phyloP scores from a whole-genome alignment of 2,888 invertebrate species.

The Pardosa pseudoannulata region DNA sequence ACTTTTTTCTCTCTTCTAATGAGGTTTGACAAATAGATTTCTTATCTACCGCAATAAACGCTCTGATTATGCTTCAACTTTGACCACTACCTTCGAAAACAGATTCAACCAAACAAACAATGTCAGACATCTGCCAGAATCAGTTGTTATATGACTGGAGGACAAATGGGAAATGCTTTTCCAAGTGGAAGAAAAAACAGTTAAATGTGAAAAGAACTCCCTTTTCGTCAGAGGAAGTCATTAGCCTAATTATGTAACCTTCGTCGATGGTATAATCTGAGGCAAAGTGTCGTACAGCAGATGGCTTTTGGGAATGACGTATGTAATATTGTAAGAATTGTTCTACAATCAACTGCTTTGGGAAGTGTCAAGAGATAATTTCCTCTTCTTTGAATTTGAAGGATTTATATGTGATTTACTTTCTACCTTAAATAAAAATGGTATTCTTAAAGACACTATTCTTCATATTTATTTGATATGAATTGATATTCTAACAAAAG shows the following conservation, averaged over 20 bases:
- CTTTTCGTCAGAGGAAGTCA: conserved; percentile 34
- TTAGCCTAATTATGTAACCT: conserved; percentile 51
- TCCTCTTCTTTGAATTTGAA: no score
- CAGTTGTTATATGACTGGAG: background rate
- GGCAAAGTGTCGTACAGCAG: conserved; percentile 27
- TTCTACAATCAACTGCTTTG: conserved; percentile 20
- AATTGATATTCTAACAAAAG: no score
- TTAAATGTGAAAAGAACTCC: conserved; percentile 28
- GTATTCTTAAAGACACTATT: no score
- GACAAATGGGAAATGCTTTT: conserved; percentile 32
- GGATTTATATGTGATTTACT: no score
- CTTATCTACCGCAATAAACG: conserved; percentile 22
- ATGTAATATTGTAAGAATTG: background rate
- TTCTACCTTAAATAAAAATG: no score
- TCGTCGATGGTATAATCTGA: conserved; percentile 24
- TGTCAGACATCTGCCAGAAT: conserved; percentile 8
- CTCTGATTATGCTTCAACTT: conserved; percentile 32
- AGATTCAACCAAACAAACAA: conserved; percentile 15
- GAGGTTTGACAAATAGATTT: conserved; percentile 37
- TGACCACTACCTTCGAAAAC: conserved; percentile 20
- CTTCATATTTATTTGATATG: no score
- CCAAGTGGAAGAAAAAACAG: background rate
- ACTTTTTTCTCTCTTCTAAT: conserved; percentile 32
- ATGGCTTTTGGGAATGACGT: no score
- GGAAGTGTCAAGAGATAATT: conserved; percentile 11